Percentiles rank a stretch among this genome's conserved stretches.
Conservation (phyloP, 2,888 invertebrate species). For the Melinopterus prodromus region DNA sequence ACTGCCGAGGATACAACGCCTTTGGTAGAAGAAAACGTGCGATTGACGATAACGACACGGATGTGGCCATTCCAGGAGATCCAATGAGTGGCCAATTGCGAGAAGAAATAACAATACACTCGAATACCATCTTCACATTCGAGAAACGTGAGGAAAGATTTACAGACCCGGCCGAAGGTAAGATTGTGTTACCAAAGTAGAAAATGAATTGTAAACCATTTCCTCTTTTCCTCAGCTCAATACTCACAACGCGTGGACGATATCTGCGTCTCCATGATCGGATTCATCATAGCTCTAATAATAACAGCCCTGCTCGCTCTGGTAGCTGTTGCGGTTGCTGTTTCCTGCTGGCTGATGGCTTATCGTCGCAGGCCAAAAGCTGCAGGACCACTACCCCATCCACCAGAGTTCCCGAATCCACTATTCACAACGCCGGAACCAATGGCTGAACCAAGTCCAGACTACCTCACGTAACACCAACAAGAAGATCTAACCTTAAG, state of each 20-base stretch:
- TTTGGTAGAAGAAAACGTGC: conserved; percentile 83
- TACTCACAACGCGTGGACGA: conserved; percentile 73
- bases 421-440: conserved; percentile 86
- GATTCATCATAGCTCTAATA: conserved; percentile 90
- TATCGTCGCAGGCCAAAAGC: conserved; percentile 88
- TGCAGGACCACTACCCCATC: conserved; percentile 91
- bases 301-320: conserved; percentile 91
- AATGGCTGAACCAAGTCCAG: conserved; percentile 82
- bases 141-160: conserved; percentile 84
- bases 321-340: conserved; percentile 93
- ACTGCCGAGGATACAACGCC: conserved; percentile 90
- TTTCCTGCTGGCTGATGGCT: conserved; percentile 95
- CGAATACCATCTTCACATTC: conserved; percentile 89
- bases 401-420: conserved; percentile 95
- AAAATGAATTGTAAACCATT: not conserved
- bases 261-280: conserved; percentile 93
- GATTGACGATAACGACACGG: conserved; percentile 66
- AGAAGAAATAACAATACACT: conserved; percentile 92
- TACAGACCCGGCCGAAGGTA: conserved; percentile 81
- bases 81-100: conserved; percentile 80
- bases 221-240: conserved; percentile 60
- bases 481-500: conserved; percentile 13
- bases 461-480: conserved; percentile 70
- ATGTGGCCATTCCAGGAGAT: conserved; percentile 67
- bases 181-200: not conserved